Base-by-base conservation (phyloP, 2,113 vertebrate genomes). In the Lepus europaeus region DNA sequence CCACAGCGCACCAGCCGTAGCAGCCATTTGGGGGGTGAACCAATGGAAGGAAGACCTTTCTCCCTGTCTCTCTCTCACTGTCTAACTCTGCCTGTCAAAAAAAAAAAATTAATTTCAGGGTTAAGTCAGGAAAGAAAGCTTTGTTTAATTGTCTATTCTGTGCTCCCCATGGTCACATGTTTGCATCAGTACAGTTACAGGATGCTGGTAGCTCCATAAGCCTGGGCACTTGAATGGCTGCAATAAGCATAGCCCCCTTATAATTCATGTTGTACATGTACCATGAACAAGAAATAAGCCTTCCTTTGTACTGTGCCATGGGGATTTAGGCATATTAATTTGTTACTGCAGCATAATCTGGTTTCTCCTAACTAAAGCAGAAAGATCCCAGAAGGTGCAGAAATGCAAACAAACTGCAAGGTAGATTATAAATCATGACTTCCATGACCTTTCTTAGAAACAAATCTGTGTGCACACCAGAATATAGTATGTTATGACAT, bases 321-420 rank as follows among this genome's bases (percentile, higher is more conserved):
- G 63, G n/a, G 59, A 78, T 90, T 70, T 88, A 2, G 49, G 29
- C 31, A 49, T 45, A 45, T 85, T 81, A 90, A 90, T 92, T 85
- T 96, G 73, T 92, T 88, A 92, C 3, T 95, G 74, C 22, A 69
- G 74, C 53, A 92, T 39, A 90, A 83, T 33, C 9, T 19, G 78
- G 6, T 20, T 79, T 95, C 56, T 91, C 11, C 39, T 96, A 84
- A 87, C 69, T 82, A 66, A 92, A 95, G 76, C 27, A 73, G 78
- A 84, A 92, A 91, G 64, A 72, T 63, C 94, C 25, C 2, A 4
- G 23, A 39, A 92, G 7, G 14, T 68, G 2, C 33, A 92, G 23
- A 87, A 61, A 83, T 76, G 72, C 17, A 90, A n/a, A 93, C 29
- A 89, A 45, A 82, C 1, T 49, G 12, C 53, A 5, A 79, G 12